Evolutionary conservation across 1,140 invertebrate species (phyloP).

Genomic region (Leptestheria dahalacensis): DNA sequence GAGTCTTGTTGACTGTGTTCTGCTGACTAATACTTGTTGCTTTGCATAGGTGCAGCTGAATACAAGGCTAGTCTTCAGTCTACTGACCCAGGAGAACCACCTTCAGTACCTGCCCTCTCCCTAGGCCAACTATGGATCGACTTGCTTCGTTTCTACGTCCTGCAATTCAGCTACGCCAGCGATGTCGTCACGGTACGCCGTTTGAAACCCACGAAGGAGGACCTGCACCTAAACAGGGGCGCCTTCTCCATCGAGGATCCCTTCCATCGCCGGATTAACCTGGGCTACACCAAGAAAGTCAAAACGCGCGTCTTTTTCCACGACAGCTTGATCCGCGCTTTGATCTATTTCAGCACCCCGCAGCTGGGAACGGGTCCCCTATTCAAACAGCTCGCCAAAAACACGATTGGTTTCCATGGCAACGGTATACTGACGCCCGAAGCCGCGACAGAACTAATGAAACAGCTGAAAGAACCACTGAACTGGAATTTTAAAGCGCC

Average conservation of each 20-base stretch:
- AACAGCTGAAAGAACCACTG: not conserved
- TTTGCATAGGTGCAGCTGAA: not conserved
- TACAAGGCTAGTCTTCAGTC: not conserved
- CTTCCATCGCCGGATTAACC: not conserved
- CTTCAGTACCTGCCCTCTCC: no score
- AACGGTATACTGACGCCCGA: not conserved
- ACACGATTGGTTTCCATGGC: not conserved
- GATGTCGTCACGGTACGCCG: slow-evolving; percentile 30
- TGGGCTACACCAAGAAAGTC: no score
- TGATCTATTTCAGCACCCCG: not conserved
- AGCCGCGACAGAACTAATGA: not conserved
- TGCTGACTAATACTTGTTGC: no score
- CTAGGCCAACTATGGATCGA: slow-evolving; percentile 31
- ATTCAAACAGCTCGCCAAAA: not conserved
- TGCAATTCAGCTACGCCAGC: slow-evolving; percentile 28
- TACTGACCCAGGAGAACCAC: no score
- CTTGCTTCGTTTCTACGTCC: slow-evolving; percentile 32
- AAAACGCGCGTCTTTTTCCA: not conserved
- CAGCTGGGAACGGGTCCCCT: slow-evolving; percentile 2
- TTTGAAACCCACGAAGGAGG: slow-evolving; percentile 22
- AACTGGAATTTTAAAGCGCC: not conserved
- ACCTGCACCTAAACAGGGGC: slow-evolving; percentile 31
- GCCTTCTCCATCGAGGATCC: slow-evolving; percentile 33
- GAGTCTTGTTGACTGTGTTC: no score
- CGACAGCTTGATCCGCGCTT: not conserved